Percentiles rank a stretch among this genome's conserved stretches.
phyloP scores from a whole-genome alignment of 2,113 vertebrate genomes.

The Choloepus hoffmanni region DNA sequence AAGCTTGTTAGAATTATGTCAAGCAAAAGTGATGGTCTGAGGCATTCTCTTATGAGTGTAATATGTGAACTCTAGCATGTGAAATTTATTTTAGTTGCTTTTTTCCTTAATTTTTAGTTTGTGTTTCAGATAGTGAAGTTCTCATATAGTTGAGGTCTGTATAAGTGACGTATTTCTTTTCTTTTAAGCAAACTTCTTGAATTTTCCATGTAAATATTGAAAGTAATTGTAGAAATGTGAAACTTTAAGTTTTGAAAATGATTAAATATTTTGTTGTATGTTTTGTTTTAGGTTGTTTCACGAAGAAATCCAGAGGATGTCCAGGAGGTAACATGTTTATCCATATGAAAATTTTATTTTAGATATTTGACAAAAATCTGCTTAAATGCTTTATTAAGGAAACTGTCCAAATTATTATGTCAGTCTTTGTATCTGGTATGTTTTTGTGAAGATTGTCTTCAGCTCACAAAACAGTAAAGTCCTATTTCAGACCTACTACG shows the following conservation, averaged over 20 bases:
- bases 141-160: neutral
- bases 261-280: slow-evolving; percentile 66
- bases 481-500: neutral
- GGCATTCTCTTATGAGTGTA: neutral
- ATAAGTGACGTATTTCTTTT: slow-evolving; percentile 35
- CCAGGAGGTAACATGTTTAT: slow-evolving; percentile 94
- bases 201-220: neutral
- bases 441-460: neutral
- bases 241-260: slow-evolving; percentile 67
- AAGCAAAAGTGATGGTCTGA: neutral
- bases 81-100: neutral
- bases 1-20: neutral
- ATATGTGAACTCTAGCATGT: neutral
- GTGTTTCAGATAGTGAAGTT: slow-evolving; percentile 8
- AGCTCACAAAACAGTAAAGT: neutral
- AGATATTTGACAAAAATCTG: slow-evolving; percentile 15
- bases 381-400: neutral
- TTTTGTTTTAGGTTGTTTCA: slow-evolving; percentile 94
- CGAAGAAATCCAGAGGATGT: slow-evolving; percentile 97
- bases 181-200: slow-evolving; percentile 45
- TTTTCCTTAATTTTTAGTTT: slow-evolving; percentile 18
- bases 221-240: slow-evolving; percentile 41
- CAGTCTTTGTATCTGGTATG: slow-evolving; percentile 2
- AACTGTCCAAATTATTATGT: neutral
- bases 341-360: slow-evolving; percentile 75